Evolutionary conservation across 2,113 vertebrate genomes (phyloP), one percentile per base, ranked within the genome.

Genomic region (Poicephalus gulielmi): DNA sequence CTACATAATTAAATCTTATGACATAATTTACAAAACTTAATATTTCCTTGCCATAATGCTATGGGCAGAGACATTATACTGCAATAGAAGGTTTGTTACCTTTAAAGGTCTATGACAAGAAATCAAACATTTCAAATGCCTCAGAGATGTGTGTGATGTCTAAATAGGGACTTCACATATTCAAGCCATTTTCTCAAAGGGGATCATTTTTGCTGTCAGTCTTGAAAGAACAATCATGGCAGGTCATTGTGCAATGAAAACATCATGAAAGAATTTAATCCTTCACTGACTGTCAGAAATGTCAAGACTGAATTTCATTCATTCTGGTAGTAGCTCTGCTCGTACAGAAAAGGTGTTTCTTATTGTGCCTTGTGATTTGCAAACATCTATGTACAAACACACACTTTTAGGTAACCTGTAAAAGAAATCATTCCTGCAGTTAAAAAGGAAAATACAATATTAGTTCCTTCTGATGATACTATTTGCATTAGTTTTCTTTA

Each of bases 191-290:
- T 92, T 76, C 86, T 94, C 62, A 90, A 73, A 93, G 86, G 70
- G 64, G n/a, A 89, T 92, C 33, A 69, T 90, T 91, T 90, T 62
- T 86, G 41, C 83, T 92, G 64, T 90, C 90, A 92, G 46, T 88
- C 76, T 68, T 60, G 75, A 60, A 88, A 88, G 64, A 86, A 63
- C 83, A 81, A 87, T 37, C 77, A 84, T 86, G 62, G 52, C 86
- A 94, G 69, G 77, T 92, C 83, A 80, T 94, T 85, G 76, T 39
- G 49, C 74, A 53, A 92, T 68, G 81, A 89, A 92, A 78, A 71
- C n/a, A 1, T 71, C 60, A 50, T 30, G 80, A 62, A 69, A 83
- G 69, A 71, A 86, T 41, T 89, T 76, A 86, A 92, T 88, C 50
- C 35, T 70, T 35, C 39, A 47, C 55, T 27, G 15, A 31, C 83